phyloP scores from a whole-genome alignment of 2,113 vertebrate species.

The Chaenogobius annularis region DNA sequence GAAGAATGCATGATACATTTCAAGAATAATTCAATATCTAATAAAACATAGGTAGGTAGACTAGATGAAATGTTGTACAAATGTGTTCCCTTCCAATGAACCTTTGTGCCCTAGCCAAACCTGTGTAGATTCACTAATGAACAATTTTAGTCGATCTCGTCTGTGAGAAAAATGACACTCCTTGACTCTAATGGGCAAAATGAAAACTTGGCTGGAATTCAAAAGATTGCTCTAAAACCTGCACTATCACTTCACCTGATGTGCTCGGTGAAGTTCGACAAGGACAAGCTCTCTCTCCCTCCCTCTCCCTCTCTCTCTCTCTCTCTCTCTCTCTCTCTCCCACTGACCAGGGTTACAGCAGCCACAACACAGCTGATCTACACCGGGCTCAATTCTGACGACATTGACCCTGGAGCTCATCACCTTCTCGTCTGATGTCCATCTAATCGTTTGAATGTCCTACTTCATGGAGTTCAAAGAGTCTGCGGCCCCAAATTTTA shows the following conservation, averaged over 20 bases:
- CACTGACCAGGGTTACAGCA: not conserved
- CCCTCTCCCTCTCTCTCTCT: not conserved
- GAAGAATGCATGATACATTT: too few species aligned
- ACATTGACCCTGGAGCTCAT: slow-evolving; percentile 3
- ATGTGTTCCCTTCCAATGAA: too few species aligned
- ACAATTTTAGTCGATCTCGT: not conserved
- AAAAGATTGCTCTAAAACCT: not conserved
- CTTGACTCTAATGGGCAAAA: not conserved
- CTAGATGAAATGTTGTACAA: too few species aligned
- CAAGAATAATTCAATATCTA: too few species aligned
- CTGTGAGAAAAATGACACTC: not conserved
- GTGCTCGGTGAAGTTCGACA: not conserved
- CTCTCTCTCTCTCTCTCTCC: not conserved
- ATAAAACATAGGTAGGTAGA: too few species aligned
- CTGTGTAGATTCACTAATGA: not conserved
- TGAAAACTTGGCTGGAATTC: not conserved
- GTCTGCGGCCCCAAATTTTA: not conserved
- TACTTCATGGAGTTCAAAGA: slow-evolving; percentile 5
- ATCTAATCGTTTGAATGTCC: slow-evolving; percentile 21
- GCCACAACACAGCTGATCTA: not conserved
- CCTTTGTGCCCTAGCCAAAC: not conserved
- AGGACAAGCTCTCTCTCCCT: not conserved
- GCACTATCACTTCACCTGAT: not conserved
- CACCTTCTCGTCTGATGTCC: slow-evolving; percentile 15
- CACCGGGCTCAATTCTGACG: slow-evolving; percentile 4